Conservation (phyloP, 2,888 invertebrate species). For the Smittia aterrima region DNA sequence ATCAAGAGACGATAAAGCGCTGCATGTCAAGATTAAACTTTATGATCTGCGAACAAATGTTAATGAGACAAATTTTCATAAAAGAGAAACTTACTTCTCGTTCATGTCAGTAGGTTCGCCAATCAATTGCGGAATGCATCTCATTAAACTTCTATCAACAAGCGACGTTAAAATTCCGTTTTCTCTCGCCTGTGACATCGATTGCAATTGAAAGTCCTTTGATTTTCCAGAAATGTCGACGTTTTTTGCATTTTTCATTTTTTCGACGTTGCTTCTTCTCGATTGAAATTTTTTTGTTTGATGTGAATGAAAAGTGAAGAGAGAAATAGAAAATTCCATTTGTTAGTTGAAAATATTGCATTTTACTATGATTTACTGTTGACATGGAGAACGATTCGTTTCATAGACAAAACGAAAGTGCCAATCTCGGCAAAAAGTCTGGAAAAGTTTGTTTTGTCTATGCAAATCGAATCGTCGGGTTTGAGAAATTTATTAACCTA, state of each 20-base stretch:
- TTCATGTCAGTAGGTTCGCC: too few relatives aligned
- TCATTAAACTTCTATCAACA: conserved; percentile 52
- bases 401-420: neutral
- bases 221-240: conserved; percentile 24
- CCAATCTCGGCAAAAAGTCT: neutral
- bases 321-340: neutral
- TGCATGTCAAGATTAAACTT: too few relatives aligned
- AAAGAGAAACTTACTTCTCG: conserved; percentile 55
- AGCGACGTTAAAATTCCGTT: conserved; percentile 46
- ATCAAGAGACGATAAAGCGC: too few relatives aligned
- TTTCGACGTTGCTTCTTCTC: conserved; percentile 32
- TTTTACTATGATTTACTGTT: conserved; percentile 7
- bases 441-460: neutral
- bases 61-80: too few relatives aligned
- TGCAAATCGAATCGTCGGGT: neutral
- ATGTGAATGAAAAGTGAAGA: neutral
- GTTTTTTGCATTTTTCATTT: conserved; percentile 38
- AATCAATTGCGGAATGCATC: conserved; percentile 54
- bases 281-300: neutral
- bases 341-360: neutral
- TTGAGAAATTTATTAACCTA: conserved; percentile 45
- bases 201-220: conserved; percentile 35
- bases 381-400: neutral
- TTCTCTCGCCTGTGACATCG: conserved; percentile 48
- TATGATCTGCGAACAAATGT: neutral